A percentile compares a stretch with the other conserved stretches of the same genome.
Conservation (phyloP, 2,888 invertebrate genomes). For the Drosophila macrospina region DNA sequence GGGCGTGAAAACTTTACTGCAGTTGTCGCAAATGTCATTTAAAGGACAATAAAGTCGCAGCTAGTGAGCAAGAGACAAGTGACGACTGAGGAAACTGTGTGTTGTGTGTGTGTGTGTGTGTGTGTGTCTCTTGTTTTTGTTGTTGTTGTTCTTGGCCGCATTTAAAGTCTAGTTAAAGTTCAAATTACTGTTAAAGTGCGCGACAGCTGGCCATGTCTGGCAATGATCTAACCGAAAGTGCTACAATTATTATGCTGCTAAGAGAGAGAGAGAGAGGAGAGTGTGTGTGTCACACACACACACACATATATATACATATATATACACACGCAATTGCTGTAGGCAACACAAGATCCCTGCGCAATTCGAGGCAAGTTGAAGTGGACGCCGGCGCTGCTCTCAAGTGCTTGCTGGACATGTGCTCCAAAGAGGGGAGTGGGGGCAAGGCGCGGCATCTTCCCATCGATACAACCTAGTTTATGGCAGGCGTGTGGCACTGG, state of each 20-base stretch:
- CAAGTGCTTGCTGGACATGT: slow-evolving; percentile 68
- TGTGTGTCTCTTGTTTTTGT: too few species aligned
- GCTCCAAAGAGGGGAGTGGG: too few species aligned
- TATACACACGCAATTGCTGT: not conserved
- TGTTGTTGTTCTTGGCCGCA: slow-evolving; percentile 39
- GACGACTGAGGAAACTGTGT: slow-evolving; percentile 12
- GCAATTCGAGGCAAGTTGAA: slow-evolving; percentile 42
- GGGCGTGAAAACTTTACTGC: slow-evolving; percentile 43
- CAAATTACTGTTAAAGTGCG: slow-evolving; percentile 69
- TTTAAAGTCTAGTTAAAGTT: slow-evolving; percentile 79
- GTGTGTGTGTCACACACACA: slow-evolving; percentile 32
- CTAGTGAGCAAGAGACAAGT: not conserved
- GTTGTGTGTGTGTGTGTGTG: too few species aligned
- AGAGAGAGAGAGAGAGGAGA: too few species aligned
- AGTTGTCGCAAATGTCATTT: slow-evolving; percentile 76
- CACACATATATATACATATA: slow-evolving; percentile 1
- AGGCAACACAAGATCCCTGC: slow-evolving; percentile 39
- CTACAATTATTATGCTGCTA: slow-evolving; percentile 74
- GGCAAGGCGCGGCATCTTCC: slow-evolving; percentile 38
- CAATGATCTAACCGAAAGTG: slow-evolving; percentile 65
- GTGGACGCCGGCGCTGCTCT: slow-evolving; percentile 42
- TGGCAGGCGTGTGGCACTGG: slow-evolving; percentile 58
- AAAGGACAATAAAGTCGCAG: slow-evolving; percentile 74
- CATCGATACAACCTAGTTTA: slow-evolving; percentile 52
- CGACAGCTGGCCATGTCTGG: slow-evolving; percentile 48